Base-by-base conservation (phyloP, 1,140 invertebrate species). In the Colletes gigas region DNA sequence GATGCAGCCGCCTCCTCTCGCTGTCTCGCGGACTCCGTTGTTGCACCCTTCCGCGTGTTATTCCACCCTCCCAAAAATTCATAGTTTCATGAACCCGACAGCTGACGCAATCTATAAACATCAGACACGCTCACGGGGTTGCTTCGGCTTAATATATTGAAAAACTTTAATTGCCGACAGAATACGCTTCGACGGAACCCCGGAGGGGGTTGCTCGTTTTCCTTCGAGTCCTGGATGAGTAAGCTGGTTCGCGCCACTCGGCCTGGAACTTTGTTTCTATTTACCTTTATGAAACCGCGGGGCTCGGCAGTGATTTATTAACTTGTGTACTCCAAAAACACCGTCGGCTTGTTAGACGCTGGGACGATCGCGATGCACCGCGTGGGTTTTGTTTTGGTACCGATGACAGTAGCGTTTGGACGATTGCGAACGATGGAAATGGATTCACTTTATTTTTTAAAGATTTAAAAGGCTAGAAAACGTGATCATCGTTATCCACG, bases 91-190 rank as follows among this genome's bases (percentile, higher is more conserved):
- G 47, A 65, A 55, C 30, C 50, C 62, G 78, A 73, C 71, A 84
- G 72, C 78, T 84, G 83, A 85, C 72, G 82, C 82, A 14, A 67
- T 68, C 71, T 67, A 69, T 83, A 76, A 83, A 78, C 83, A 84
- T 83, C 77, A 75, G 72, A 75, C 70, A 57, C 7, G 69, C 57
- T 66, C 30, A 41, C 21, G 17, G 50, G 30, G 30, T n/a, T 39
- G 59, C 63, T 44, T 3, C 4, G n/a, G 78, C 19, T 79, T 85
- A 76, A 84, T 81, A 79, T 80, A 74, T 72, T 67, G 82, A 84
- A 76, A 59, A 76, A 84, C 66, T 83, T 80, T 84, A 84, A 83
- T 84, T 83, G 82, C 69, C 65, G 60, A 52, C 63, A 70, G 67
- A 73, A 69, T 69, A 69, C 76, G 69, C 68, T 83, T 77, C 41